Evolutionary conservation across 2,113 vertebrate genomes (phyloP), one percentile per base, ranked within the genome.

Genomic region (Pholis gunnellus): DNA sequence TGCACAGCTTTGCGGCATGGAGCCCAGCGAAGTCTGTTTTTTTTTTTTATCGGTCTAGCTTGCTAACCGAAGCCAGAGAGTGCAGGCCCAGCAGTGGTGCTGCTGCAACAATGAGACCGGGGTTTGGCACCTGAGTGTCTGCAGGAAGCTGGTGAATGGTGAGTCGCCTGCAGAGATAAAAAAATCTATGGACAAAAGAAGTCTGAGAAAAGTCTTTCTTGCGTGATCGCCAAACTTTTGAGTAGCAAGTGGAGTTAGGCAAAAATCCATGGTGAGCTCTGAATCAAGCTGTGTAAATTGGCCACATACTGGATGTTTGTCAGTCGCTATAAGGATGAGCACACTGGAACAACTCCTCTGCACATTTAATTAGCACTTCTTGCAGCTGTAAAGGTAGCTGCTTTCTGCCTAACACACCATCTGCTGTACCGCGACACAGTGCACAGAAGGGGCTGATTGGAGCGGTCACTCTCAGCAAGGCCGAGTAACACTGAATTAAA

Each of bases 361-460:
- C 65, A 81, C 82, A 78, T 78, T 84, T 78, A 85, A 85, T 88
- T 76, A 91, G 72, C 78, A 78, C 70, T 72, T 84, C 63, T 13
- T 72, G 57, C 79, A 84, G 83, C 77, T 83, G 80, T 75, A 81
- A 73, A 86, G 82, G 75, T 81, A 66, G 78, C 74, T 65, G 66
- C 29, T 40, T 36, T n/a, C 50, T 75, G 59, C 72, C 50, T 34
- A 34, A 60, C 34, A 13, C 70, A 9, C 86, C 87, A 87, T 88
- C 80, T 88, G 82, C 36, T 88, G 70, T 40, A 25, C 59, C 38
- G 44, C 34, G 68, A 81, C 42, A 75, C 67, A 13, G 17, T n/a
- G 40, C 44, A 59, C 73, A 71, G 66, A 38, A 78, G 66, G 22
- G 36, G 27, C 63, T 54, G 72, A 61, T 22, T 38, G 14, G 64